Conservation (phyloP, 2,797 vertebrate species). For the Hemitrygon akajei region DNA sequence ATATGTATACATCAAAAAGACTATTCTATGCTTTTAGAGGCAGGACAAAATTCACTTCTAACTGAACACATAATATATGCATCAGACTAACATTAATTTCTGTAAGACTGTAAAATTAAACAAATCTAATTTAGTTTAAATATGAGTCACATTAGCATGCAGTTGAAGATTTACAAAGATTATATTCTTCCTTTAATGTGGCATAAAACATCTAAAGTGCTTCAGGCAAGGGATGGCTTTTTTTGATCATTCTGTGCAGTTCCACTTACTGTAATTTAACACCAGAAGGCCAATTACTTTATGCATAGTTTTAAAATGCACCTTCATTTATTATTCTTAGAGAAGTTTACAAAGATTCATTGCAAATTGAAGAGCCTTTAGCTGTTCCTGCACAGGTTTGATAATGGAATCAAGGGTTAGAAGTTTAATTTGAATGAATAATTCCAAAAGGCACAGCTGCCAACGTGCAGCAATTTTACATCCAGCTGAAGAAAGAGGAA, state of each 20-base stretch:
- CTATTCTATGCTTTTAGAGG: background rate
- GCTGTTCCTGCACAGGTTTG: background rate
- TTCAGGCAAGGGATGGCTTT: background rate
- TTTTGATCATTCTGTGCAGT: background rate
- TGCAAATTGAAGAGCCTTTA: background rate
- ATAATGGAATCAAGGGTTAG: background rate
- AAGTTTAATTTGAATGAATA: background rate
- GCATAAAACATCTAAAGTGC: background rate
- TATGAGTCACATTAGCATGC: background rate
- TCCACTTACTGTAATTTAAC: background rate
- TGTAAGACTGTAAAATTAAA: slow-evolving; percentile 28
- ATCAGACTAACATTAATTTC: slow-evolving; percentile 9
- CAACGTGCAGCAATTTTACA: background rate
- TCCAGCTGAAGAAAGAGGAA: background rate
- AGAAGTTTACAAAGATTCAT: background rate
- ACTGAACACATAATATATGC: background rate
- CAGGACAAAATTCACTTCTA: background rate
- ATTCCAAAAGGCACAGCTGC: background rate
- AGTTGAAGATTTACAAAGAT: background rate
- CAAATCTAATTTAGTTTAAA: slow-evolving; percentile 32
- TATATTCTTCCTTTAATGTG: background rate
- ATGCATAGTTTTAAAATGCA: background rate
- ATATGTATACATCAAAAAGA: slow-evolving; percentile 9
- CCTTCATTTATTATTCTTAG: slow-evolving; percentile 8
- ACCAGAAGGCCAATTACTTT: background rate